A percentile compares a stretch with the other conserved stretches of the same genome.
phyloP scores from a whole-genome alignment of 2,797 vertebrate species.

The Cirrhinus mrigala region DNA sequence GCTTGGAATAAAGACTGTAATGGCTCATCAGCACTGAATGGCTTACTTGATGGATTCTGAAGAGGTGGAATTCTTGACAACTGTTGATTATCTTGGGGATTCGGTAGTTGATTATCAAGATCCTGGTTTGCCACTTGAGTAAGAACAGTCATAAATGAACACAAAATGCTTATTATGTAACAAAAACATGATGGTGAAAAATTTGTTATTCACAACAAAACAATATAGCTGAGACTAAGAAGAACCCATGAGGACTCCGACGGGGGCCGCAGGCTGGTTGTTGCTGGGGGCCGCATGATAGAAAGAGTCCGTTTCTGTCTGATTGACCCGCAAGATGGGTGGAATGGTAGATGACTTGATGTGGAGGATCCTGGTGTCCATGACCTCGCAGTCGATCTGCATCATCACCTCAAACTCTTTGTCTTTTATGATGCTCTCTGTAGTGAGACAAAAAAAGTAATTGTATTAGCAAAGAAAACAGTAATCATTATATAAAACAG shows the following conservation, averaged over 20 bases:
- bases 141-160: not conserved
- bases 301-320: constrained; percentile 74
- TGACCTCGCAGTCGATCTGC: constrained; percentile 98
- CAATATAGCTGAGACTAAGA: constrained; percentile 57
- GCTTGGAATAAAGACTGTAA: not conserved
- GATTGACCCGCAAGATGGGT: constrained; percentile 87
- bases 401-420: constrained; percentile 96
- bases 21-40: not conserved
- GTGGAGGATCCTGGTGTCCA: constrained; percentile 93
- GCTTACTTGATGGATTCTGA: not conserved
- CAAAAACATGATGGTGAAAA: not conserved
- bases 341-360: constrained; percentile 93
- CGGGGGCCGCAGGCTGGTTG: constrained; percentile 69
- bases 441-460: constrained; percentile 41
- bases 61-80: not conserved
- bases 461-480: constrained; percentile 18
- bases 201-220: not conserved
- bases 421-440: constrained; percentile 92
- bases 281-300: constrained; percentile 79
- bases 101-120: not conserved
- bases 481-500: constrained; percentile 23
- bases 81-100: not conserved
- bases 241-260: constrained; percentile 79
- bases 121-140: not conserved
- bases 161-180: not conserved